Base-by-base conservation (phyloP, 2,113 vertebrate species). In the Pangasianodon gigas region DNA sequence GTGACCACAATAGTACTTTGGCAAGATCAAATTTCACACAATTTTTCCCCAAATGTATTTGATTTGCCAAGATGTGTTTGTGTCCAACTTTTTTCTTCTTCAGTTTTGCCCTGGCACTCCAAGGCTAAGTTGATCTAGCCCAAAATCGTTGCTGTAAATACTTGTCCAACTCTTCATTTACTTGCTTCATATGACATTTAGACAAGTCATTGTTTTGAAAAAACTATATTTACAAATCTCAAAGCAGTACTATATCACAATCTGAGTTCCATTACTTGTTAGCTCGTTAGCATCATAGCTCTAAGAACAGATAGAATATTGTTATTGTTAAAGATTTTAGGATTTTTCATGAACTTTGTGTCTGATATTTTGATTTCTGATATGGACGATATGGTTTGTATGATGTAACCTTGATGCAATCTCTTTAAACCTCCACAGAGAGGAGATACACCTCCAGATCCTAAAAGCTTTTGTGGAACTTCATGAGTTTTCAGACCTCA, bases 391-490 rank as follows among this genome's bases (percentile, higher is more conserved):
- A 4, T 16, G n/a, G 26, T 11, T 62, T 24, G 0, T 19, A 21
- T 80, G 26, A 46, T 48, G 6, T 16, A 65, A 41, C 9, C 29
- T 18, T 69, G 11, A 83, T n/a, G 4, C 37, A 69, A 54, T 46
- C 24, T 75, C 16, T 58, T 87, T 77, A 24, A 37, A 54, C n/a
- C 46, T 90, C 19, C 44, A 79, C 92, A 99, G 98, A 93, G 97
- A 99, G n/a, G 94, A 97, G 21, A 86, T 94, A 89, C 97, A 98
- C 93, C 96, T 99, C 58, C 95, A 97, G 94, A 96, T 97, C 69
- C 96, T 99, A 46, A 98, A 98, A 92, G 97, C 97, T 67, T 99
- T 99, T 10, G 98, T 99, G 91, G 97, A 97, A 18, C 97, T 97
- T 88, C 98, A 99, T 4, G 96, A 98, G 92, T 98, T 99, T 90